These are phyloP conservation scores for Drosophila barbarae DNA, from an alignment of 2,888 invertebrate genomes.

Conservation along the genomic window DNA sequence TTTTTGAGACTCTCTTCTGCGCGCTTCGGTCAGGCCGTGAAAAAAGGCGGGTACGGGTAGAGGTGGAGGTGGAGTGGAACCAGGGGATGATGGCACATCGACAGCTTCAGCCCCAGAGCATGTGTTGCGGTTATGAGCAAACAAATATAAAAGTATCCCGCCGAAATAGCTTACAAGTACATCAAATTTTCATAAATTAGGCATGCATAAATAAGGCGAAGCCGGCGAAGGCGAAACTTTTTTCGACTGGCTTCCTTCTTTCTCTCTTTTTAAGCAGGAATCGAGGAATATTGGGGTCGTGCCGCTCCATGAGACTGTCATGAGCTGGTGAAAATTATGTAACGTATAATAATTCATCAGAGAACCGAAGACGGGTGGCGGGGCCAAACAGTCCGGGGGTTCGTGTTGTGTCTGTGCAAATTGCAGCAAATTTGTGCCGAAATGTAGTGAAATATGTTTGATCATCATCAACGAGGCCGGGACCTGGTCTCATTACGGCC, in stretches of 20 bases:
- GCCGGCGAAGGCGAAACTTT: slow-evolving; percentile 50
- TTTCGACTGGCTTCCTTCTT: slow-evolving; percentile 27
- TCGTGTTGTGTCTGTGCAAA: slow-evolving; percentile 53
- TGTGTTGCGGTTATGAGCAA: slow-evolving; percentile 71
- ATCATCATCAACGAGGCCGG: slow-evolving; percentile 25
- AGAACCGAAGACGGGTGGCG: slow-evolving; percentile 6
- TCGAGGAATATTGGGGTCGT: slow-evolving; percentile 15
- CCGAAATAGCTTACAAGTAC: slow-evolving; percentile 73
- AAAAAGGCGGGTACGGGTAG: slow-evolving; percentile 17
- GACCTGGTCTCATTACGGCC: slow-evolving; percentile 26
- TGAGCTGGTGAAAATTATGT: slow-evolving; percentile 71
- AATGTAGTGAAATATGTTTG: slow-evolving; percentile 26
- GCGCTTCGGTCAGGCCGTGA: slow-evolving; percentile 49
- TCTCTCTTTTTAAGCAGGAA: slow-evolving; percentile 6
- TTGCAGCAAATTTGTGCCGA: slow-evolving; percentile 63
- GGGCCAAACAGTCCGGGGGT: slow-evolving; percentile 6
- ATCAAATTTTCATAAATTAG: slow-evolving; percentile 75
- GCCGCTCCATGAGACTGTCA: slow-evolving; percentile 47
- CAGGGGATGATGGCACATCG: slow-evolving; percentile 37
- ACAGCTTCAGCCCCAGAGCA: slow-evolving; percentile 48
- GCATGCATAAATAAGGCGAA: slow-evolving; percentile 69
- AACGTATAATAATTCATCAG: slow-evolving; percentile 70
- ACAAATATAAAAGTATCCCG: slow-evolving; percentile 73
- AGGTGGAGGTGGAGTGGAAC: slow-evolving; percentile 1
- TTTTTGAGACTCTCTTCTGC: slow-evolving; percentile 52